Evolutionary conservation across 2,888 invertebrate species (phyloP), one percentile per base, ranked within the genome.

Genomic region (Selenia dentaria): DNA sequence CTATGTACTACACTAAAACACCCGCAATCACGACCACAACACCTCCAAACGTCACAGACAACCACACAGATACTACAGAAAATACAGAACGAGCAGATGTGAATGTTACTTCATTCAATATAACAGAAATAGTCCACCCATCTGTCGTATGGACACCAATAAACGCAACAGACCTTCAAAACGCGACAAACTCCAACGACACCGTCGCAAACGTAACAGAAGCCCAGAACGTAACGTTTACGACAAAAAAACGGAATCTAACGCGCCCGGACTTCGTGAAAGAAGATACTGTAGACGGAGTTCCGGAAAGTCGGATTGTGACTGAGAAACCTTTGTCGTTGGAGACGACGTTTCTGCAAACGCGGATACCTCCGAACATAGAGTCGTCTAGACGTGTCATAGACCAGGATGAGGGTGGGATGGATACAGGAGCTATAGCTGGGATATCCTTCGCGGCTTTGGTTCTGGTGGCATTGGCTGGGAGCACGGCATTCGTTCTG

Each of bases 381-480:
- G 89, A 89, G 53, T 81, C 83, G 46, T 87, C 84, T 44, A 78
- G 84, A 66, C 69, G 84, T 16, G 69, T 86, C 18, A 82, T 83
- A 51, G 86, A 87, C 13, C 77, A 73, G 8, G 64, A 64, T 1
- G 75, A 71, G 0, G 74, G 75, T 0, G 84, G 85, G 0, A 83
- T 93, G 81, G 93, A 93, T 59, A 92, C 92, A 20, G 92, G 93
- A 4, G 92, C 91, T 27, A 94, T 95, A 54, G 93, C 94, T 12
- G 94, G 94, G 8, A 94, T 95, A 57, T 93, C 94, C 20, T 92
- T 95, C 58, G 94, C 93, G 29, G 93, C 94, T 51, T 81, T 95
- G 51, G 92, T 93, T 27, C 73, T 94, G 44, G 92, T 93, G 28
- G 94, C 93, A 3, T 76, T 94, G 24, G 92, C 93, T 28, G 94